phyloP scores from a whole-genome alignment of 1,140 invertebrate genomes.

The Idris sp. region DNA sequence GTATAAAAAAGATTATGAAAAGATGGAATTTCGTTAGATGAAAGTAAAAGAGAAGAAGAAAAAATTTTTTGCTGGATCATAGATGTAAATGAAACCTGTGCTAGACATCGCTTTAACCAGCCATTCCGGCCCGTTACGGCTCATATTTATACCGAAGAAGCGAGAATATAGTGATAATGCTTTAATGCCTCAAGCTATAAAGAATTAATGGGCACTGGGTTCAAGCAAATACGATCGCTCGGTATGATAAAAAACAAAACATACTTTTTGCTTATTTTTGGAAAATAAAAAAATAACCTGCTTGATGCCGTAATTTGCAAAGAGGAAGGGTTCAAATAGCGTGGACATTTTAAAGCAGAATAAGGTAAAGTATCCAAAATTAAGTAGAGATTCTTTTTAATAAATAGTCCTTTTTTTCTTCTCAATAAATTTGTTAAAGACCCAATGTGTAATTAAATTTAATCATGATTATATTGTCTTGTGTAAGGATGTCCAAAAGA shows the following conservation, averaged over 20 bases:
- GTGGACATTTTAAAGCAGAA: slow-evolving; percentile 10
- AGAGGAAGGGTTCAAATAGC: slow-evolving; percentile 16
- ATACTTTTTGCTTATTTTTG: too few relatives aligned
- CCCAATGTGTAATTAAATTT: too few relatives aligned
- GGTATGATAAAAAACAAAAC: slow-evolving; percentile 30
- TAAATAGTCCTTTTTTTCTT: too few relatives aligned
- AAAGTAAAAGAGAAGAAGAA: not conserved
- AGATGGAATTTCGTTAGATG: slow-evolving; percentile 11
- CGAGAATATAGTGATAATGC: slow-evolving; percentile 53
- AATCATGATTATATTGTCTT: too few relatives aligned
- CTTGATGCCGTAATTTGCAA: slow-evolving; percentile 21
- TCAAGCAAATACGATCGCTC: slow-evolving; percentile 19
- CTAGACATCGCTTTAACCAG: slow-evolving; percentile 48
- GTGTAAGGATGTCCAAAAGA: too few relatives aligned
- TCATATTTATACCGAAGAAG: slow-evolving; percentile 47
- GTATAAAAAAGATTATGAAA: slow-evolving; percentile 21
- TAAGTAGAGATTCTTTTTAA: too few relatives aligned
- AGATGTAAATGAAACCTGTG: slow-evolving; percentile 55
- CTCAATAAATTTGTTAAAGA: too few relatives aligned
- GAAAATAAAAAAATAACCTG: too few relatives aligned
- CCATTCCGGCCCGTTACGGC: slow-evolving; percentile 44
- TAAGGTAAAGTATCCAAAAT: too few relatives aligned
- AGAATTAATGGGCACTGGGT: slow-evolving; percentile 39
- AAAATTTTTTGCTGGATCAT: slow-evolving; percentile 37
- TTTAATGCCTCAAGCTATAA: slow-evolving; percentile 43